Percentiles rank a stretch among this genome's conserved stretches.
Evolutionary conservation across 2,113 vertebrate genomes (phyloP).

Genomic region (Rhipidura dahli): DNA sequence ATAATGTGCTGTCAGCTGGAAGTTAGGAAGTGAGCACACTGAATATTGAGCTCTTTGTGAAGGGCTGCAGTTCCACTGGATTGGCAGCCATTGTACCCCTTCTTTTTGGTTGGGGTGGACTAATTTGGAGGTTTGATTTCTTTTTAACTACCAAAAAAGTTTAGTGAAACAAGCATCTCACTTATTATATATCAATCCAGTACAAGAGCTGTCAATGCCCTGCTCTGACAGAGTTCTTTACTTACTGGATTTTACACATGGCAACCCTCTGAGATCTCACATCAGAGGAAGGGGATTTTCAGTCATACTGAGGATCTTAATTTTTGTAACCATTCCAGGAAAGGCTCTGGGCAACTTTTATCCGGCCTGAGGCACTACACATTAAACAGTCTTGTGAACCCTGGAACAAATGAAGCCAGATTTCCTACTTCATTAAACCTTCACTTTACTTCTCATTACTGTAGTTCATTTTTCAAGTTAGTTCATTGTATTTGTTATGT

Average conservation of each 20-base stretch:
- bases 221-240: not conserved
- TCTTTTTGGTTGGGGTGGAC: not conserved
- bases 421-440: slow-evolving; percentile 34
- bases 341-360: slow-evolving; percentile 5
- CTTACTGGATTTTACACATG: not conserved
- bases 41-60: not conserved
- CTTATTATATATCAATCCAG: not conserved
- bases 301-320: not conserved
- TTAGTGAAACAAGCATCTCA: not conserved
- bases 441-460: slow-evolving; percentile 8
- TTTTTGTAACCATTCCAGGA: not conserved
- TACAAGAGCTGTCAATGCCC: not conserved
- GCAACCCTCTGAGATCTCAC: not conserved
- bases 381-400: slow-evolving; percentile 9
- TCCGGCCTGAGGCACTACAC: not conserved
- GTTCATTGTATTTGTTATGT: not conserved
- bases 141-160: not conserved
- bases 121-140: not conserved
- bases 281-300: not conserved
- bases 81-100: not conserved
- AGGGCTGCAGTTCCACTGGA: not conserved
- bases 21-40: not conserved
- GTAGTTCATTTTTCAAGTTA: not conserved
- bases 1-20: not conserved
- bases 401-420: slow-evolving; percentile 25